These are phyloP conservation scores for Gerosis bhagava DNA, from an alignment of 2,888 invertebrate species.

Conservation along the genomic window DNA sequence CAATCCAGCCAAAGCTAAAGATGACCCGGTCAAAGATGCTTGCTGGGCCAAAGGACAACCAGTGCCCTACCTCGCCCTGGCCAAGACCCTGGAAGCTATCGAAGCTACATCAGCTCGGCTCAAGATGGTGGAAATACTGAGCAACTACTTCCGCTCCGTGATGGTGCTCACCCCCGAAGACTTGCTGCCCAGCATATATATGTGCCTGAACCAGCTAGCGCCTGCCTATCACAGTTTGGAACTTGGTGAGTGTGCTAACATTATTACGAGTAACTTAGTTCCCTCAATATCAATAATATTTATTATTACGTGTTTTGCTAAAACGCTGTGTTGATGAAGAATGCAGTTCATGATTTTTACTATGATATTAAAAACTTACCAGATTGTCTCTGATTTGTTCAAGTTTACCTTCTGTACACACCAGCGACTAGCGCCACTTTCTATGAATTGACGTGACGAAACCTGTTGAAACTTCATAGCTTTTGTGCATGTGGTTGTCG, in stretches of 20 bases:
- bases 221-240: conserved; percentile 92
- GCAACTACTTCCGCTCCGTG: conserved; percentile 95
- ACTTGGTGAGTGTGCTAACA: conserved; percentile 85
- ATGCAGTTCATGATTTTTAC: too few species aligned
- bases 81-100: conserved; percentile 94
- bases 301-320: too few species aligned
- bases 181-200: conserved; percentile 93
- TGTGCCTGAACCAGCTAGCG: conserved; percentile 97
- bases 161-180: conserved; percentile 95
- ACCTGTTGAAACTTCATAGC: too few species aligned
- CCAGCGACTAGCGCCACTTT: too few species aligned
- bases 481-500: too few species aligned
- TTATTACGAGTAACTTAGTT: too few species aligned
- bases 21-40: conserved; percentile 93
- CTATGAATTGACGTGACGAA: too few species aligned
- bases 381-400: too few species aligned
- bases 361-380: too few species aligned
- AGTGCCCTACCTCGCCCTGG: conserved; percentile 96
- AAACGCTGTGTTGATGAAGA: too few species aligned
- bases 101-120: conserved; percentile 93
- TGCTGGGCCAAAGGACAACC: conserved; percentile 89
- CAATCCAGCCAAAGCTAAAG: conserved; percentile 87
- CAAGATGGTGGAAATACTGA: conserved; percentile 94
- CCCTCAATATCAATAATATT: too few species aligned
- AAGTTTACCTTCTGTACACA: too few species aligned